A percentile compares a stretch with the other conserved stretches of the same genome.
These are phyloP conservation scores for Geopemphigus sp. DNA, from an alignment of 1,140 invertebrate genomes.

Conservation along the genomic window DNA sequence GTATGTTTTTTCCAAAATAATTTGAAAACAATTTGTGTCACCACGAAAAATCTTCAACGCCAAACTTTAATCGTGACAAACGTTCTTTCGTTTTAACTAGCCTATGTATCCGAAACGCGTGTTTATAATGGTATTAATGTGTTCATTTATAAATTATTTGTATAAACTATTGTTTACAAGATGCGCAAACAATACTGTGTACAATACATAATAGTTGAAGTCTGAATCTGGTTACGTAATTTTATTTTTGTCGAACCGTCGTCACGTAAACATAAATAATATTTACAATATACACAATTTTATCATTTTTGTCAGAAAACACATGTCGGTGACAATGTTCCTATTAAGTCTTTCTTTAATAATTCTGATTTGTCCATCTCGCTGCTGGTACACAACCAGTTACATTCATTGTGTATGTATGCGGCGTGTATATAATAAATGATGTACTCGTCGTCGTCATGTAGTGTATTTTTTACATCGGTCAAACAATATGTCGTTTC, in stretches of 20 bases:
- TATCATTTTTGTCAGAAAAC: conserved; percentile 40
- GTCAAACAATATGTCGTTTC: conserved; percentile 1
- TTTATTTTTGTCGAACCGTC: not conserved
- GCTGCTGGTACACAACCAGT: not conserved
- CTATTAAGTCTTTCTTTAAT: not conserved
- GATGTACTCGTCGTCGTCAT: not conserved
- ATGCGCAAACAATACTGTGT: not conserved
- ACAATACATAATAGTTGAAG: not conserved
- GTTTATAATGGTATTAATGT: not conserved
- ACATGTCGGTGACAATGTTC: conserved; percentile 8
- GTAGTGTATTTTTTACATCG: not conserved
- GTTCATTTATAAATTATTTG: not conserved
- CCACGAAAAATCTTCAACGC: not conserved
- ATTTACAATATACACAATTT: conserved; percentile 8
- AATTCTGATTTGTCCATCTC: conserved; percentile 8
- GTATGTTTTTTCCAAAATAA: not conserved
- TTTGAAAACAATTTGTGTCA: not conserved
- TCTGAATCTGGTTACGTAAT: too few relatives aligned
- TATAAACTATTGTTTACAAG: conserved; percentile 23
- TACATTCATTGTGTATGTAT: not conserved
- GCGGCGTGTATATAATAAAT: too few relatives aligned
- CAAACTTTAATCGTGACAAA: not conserved
- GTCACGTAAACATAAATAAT: conserved; percentile 20
- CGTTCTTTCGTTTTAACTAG: not conserved
- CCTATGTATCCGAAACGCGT: not conserved